Conservation (phyloP, 2,797 vertebrate species). For the Pyrocephalus nanus region DNA sequence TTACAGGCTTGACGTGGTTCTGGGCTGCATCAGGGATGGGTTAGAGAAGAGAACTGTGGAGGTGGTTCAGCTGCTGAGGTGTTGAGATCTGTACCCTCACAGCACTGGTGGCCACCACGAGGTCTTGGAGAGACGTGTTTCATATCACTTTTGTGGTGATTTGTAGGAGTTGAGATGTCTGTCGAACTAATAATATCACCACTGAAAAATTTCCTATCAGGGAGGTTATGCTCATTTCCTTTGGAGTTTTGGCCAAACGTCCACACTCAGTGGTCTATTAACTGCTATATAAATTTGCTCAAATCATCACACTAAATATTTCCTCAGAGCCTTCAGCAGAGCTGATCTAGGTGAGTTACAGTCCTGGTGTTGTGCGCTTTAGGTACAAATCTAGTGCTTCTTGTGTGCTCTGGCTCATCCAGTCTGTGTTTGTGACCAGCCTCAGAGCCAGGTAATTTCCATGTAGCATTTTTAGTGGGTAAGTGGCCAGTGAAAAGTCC, state of each 20-base stretch:
- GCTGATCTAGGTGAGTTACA: background rate
- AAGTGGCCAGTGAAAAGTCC: background rate
- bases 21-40: background rate
- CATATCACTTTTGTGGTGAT: background rate
- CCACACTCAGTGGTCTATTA: background rate
- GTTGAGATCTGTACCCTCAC: background rate
- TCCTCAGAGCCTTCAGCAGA: background rate
- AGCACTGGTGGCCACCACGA: background rate
- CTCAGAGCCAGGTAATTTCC: background rate
- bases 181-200: background rate
- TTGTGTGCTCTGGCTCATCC: accelerated
- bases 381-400: background rate
- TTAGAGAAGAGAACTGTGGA: accelerated
- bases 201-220: accelerated
- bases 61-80: background rate
- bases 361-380: background rate
- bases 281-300: background rate
- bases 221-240: background rate
- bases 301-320: background rate
- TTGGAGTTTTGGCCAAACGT: background rate
- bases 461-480: background rate
- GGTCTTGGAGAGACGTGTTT: background rate
- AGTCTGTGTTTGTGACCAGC: accelerated
- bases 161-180: background rate
- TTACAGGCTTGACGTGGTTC: background rate